These are phyloP conservation scores for Hyphantria cunea DNA, from an alignment of 1,140 invertebrate genomes.

Conservation along the genomic window DNA sequence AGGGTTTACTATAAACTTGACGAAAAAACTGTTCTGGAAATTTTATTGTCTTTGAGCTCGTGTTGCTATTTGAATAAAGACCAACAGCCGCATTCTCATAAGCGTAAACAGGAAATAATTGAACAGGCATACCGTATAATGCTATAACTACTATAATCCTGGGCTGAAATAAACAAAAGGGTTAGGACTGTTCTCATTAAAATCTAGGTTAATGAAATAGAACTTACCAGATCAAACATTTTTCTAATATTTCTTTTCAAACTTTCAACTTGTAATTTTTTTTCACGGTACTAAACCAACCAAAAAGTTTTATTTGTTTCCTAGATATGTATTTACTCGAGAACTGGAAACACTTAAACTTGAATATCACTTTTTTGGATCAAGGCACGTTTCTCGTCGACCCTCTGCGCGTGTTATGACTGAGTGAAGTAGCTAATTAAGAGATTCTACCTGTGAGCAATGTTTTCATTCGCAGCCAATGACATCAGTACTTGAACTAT, in stretches of 20 bases:
- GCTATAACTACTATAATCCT: too few species aligned
- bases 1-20: background rate
- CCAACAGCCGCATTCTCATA: too few species aligned
- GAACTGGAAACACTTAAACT: too few species aligned
- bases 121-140: too few species aligned
- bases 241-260: background rate
- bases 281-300: too few species aligned
- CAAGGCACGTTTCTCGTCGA: background rate
- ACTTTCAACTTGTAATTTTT: background rate
- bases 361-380: too few species aligned
- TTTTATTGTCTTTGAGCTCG: background rate
- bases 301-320: background rate
- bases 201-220: too few species aligned
- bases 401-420: background rate
- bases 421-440: background rate
- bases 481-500: conserved; percentile 15
- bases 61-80: too few species aligned
- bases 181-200: too few species aligned
- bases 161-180: too few species aligned
- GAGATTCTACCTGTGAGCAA: conserved; percentile 5
- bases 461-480: conserved; percentile 23
- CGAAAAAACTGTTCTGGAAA: background rate
- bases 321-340: background rate
- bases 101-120: too few species aligned
- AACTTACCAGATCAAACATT: background rate